Base-by-base conservation (phyloP, 2,888 invertebrate species). In the Aleiodes alternator region DNA sequence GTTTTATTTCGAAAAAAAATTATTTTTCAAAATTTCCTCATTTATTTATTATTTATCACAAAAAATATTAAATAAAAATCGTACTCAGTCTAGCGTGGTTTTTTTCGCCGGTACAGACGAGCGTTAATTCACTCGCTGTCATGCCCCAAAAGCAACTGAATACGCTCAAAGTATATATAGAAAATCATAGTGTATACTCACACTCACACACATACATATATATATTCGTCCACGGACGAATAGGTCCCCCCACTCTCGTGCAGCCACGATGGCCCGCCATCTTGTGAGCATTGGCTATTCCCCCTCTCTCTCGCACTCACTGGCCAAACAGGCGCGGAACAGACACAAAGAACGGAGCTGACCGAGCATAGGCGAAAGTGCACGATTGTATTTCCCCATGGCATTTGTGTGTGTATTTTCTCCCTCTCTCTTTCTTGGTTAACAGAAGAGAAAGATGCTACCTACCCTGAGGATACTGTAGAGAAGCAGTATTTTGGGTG, bases 141-240 rank as follows among this genome's bases (percentile, higher is more conserved):
- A 80, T 79, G 80, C 81, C 81, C 75, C 79, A 77, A 72, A 81
- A 79, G 79, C 80, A 78, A 81, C 81, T 81, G 79, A 76, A 75
- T 76, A 78, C 71, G 64, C 66, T 73, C 43, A 43, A 43, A 43
- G 43, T 43, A 43, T 43, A 43, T 43, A 43, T 43, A 43, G 43
- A 43, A 43, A 43, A 9, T 43, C 3, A 8, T 43, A 43, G 43
- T 43, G 43, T 43, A 43, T 43, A 43, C 43, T 43, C 43, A 43
- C 43, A 43, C 43, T 23, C 23, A 23, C 23, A 23, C 23, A 23
- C 23, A 23, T 23, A 23, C 23, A 23, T 23, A 23, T 2, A 23
- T 23, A 43, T 8, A 43, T 43, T 1, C 43, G 7, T 11, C 8
- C 43, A 38, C 38, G 8, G 9, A 8, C 8, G 8, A 43, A 43